phyloP scores from a whole-genome alignment of 1,140 invertebrate species.

The Drosophila miranda region DNA sequence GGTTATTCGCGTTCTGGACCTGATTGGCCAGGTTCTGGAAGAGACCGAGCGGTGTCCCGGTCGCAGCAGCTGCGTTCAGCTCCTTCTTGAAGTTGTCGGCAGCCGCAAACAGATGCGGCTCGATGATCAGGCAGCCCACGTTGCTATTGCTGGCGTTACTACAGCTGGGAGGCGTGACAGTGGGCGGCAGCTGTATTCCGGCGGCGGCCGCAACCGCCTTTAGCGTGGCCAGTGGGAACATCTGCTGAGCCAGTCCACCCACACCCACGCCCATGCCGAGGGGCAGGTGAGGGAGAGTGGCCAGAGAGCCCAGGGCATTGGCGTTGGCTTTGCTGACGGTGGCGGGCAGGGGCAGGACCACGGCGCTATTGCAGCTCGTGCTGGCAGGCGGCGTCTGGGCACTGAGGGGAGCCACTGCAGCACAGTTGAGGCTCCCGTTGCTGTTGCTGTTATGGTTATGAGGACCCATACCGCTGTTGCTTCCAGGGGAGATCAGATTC shows the following conservation, averaged over 20 bases:
- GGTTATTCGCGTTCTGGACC: conserved; percentile 50
- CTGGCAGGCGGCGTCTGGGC: conserved; percentile 48
- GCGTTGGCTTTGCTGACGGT: conserved; percentile 41
- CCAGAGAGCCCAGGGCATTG: conserved; percentile 53
- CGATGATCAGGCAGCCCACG: conserved; percentile 79
- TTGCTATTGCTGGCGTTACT: conserved; percentile 39
- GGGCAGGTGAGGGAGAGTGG: conserved; percentile 50
- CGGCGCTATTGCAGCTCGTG: conserved; percentile 43
- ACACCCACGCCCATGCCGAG: conserved; percentile 41
- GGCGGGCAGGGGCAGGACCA: conserved; percentile 61
- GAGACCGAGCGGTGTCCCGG: conserved; percentile 58
- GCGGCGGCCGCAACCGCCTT: conserved; percentile 68
- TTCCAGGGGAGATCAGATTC: conserved; percentile 60
- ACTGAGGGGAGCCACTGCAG: conserved; percentile 60
- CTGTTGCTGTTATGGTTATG: conserved; percentile 52
- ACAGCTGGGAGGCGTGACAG: conserved; percentile 39
- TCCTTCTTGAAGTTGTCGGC: conserved; percentile 80
- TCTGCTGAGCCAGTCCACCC: conserved; percentile 33
- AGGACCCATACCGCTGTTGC: conserved; percentile 19
- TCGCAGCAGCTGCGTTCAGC: conserved; percentile 59
- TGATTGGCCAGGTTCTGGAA: conserved; percentile 71
- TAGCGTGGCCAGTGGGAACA: conserved; percentile 69
- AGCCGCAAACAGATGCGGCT: conserved; percentile 74
- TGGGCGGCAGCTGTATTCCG: conserved; percentile 54
- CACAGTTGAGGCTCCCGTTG: conserved; percentile 64